Percentiles rank a stretch among this genome's conserved stretches.
phyloP scores from a whole-genome alignment of 2,888 invertebrate species.

The Hanleya hanleyi region DNA sequence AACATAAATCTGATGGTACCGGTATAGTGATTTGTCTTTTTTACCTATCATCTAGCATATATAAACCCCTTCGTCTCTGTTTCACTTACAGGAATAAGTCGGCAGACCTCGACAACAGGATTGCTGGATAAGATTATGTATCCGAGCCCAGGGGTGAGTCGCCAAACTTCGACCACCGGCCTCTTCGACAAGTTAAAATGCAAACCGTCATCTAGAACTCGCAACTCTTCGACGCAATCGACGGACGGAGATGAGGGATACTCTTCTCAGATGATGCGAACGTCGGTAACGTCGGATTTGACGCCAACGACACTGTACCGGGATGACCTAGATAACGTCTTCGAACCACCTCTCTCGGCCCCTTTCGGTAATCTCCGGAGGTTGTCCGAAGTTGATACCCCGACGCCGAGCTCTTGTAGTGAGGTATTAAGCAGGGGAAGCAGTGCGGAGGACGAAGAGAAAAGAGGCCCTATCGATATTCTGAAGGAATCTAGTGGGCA shows the following conservation, averaged over 20 bases:
- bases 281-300: not conserved
- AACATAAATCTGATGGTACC: no score
- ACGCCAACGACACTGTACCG: not conserved
- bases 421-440: not conserved
- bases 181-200: slow-evolving; percentile 1
- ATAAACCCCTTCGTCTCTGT: no score
- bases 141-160: slow-evolving; percentile 15
- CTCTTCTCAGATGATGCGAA: not conserved
- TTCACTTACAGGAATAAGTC: slow-evolving; percentile 7
- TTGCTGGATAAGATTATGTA: not conserved
- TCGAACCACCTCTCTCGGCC: not conserved
- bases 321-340: not conserved
- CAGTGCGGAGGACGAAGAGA: not conserved
- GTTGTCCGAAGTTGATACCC: slow-evolving; percentile 5
- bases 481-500: no score
- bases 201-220: not conserved
- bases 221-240: not conserved
- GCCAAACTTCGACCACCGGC: slow-evolving; percentile 23
- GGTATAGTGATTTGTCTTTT: no score
- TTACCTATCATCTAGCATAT: no score
- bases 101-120: slow-evolving; percentile 7
- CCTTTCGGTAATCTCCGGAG: not conserved
- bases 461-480: not conserved
- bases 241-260: not conserved
- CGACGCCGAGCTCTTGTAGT: not conserved